Evolutionary conservation across 2,797 vertebrate species (phyloP), one percentile per base, ranked within the genome.

Genomic region (Eleutherodactylus coqui): DNA sequence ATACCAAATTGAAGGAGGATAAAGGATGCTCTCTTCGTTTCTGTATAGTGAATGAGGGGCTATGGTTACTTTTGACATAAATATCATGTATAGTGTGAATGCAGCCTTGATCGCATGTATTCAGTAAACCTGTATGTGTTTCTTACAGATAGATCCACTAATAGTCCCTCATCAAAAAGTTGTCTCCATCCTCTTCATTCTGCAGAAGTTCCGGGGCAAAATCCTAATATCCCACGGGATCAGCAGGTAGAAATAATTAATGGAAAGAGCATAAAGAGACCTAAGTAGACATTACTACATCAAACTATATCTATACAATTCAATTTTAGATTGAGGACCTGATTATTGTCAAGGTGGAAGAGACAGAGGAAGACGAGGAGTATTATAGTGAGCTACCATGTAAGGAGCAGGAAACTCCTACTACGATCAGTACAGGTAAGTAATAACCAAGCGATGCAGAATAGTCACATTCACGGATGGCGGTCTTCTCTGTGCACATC

Each of bases 321-420:
- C 16, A 27, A 4, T 73, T 73, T n/a, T 45, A 73, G 70, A 27
- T 45, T 5, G 38, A 73, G 0, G 70, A 73, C n/a, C 70, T 73
- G 41, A 45, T 73, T 27, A 17, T 73, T 27, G 70, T 73, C 24
- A 73, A 73, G 24, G 70, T 73, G 36, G 70, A 73, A 45, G 70
- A 73, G 70, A 73, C n/a, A 1, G 70, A 73, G 70, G 70, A 13
- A 43, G 70, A 73, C 24, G 70, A 73, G 38, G 70, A 73, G 70
- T 73, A 8, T 73, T 73, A 45, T 8, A 27, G 10, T 27, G 70
- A 73, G 4, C 11, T 27, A 11, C 70, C 24, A 0, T 5, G 13
- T 43, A 43, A 5, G 21, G 24, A 45, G 41, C 11, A 14, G 24
- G 70, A 73, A 16, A 16, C 24, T 45, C n/a, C 41, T 7, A 27